Evolutionary conservation across 2,888 invertebrate genomes (phyloP).

Genomic region (Hypomecis atomaria): DNA sequence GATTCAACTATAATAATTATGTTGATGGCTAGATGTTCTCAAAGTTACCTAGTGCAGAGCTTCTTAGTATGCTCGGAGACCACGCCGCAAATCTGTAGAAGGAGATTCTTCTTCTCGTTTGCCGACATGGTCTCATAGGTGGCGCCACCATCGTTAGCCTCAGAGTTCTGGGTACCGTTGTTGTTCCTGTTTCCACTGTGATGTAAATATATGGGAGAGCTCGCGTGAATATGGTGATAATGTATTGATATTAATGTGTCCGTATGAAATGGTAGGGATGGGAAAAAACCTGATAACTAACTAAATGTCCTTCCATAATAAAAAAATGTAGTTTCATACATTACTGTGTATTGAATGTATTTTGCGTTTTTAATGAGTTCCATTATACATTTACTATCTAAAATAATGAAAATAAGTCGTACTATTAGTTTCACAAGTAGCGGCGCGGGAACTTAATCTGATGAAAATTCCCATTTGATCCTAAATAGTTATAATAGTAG

Average conservation of each 20-base stretch:
- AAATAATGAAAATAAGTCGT: too few species aligned
- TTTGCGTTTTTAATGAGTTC: too few species aligned
- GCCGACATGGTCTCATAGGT: slow-evolving; percentile 86
- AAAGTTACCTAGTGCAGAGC: slow-evolving; percentile 85
- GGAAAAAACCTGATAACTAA: not conserved
- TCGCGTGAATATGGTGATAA: slow-evolving; percentile 43
- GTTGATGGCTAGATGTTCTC: not conserved
- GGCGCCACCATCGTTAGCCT: slow-evolving; percentile 82
- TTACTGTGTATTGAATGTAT: too few species aligned
- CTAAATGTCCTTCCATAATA: too few species aligned
- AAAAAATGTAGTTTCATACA: too few species aligned
- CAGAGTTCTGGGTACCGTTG: slow-evolving; percentile 72
- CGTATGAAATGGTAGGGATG: not conserved
- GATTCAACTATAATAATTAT: too few species aligned
- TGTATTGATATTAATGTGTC: not conserved
- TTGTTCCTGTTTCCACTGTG: slow-evolving; percentile 63
- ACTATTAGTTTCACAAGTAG: too few species aligned
- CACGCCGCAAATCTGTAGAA: slow-evolving; percentile 89
- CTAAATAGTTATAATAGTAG: too few species aligned
- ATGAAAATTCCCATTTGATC: too few species aligned
- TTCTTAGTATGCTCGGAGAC: slow-evolving; percentile 90
- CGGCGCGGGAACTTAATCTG: too few species aligned
- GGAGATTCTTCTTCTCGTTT: slow-evolving; percentile 85
- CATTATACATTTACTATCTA: too few species aligned
- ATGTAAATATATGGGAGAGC: slow-evolving; percentile 24